Conservation (phyloP, 2,797 vertebrate genomes). For the Cyprinella venusta region DNA sequence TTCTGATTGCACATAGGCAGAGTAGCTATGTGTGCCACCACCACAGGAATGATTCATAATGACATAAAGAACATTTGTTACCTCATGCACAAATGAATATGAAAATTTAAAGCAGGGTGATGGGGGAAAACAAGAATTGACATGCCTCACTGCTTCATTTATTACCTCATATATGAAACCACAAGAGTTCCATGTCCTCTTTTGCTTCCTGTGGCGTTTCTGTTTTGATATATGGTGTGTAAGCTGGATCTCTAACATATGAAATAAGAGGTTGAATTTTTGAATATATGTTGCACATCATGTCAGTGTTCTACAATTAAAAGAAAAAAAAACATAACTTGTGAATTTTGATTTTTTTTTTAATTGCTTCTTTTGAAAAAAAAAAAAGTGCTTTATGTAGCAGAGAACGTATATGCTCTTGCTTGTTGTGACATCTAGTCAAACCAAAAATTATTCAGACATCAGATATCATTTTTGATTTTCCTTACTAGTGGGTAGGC, state of each 20-base stretch:
- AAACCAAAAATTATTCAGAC: no score
- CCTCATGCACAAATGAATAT: background rate
- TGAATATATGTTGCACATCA: background rate
- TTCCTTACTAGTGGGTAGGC: no score
- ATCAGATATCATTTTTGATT: no score
- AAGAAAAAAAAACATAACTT: background rate
- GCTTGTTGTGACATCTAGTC: no score
- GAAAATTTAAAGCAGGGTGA: background rate
- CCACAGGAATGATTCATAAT: conserved; percentile 12
- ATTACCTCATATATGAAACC: conserved; percentile 7
- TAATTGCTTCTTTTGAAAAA: background rate
- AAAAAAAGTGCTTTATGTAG: background rate
- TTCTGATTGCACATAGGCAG: conserved; percentile 4
- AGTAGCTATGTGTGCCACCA: background rate
- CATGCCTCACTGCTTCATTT: background rate
- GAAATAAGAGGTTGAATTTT: background rate
- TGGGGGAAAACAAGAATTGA: conserved; percentile 12
- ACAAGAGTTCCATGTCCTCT: background rate
- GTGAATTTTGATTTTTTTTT: background rate
- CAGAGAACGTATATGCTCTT: no score
- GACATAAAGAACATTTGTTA: background rate
- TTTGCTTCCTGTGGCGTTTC: background rate
- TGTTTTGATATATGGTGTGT: background rate
- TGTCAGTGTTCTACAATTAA: background rate
- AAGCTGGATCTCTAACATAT: background rate